Evolutionary conservation across 2,797 vertebrate genomes (phyloP), one percentile per base, ranked within the genome.

Genomic region (Orientallactaga sibirica): DNA sequence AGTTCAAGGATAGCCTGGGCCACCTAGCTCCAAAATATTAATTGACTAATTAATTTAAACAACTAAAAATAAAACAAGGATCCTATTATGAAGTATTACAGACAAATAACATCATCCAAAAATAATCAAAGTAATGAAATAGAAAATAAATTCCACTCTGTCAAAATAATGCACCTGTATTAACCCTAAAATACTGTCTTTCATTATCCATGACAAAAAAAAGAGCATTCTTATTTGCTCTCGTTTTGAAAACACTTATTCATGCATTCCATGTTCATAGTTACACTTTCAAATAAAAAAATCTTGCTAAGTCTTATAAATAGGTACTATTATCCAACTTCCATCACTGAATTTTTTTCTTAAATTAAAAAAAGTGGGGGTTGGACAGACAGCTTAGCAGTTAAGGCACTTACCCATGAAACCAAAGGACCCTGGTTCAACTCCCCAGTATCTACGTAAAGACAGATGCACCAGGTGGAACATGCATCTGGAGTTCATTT

Each of bases 161-260:
- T 93, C 43, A 91, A 88, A 90, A 95, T 4, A 92, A 55, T 76
- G 29, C 14, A 74, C 85, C 67, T 93, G 22, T 75, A 58, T 62
- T 68, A 19, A 37, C 58, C 77, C 71, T 92, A 82, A 91, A 95
- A 93, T 84, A 71, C 29, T 43, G 71, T 94, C 52, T 86, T 86
- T 94, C 94, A 93, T 93, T 93, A 92, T 67, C 64, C 8, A 90
- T 68, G 14, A 9, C 41, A 18, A 22, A 75, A 37, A 37, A 77
- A 87, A 93, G 41, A 93, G 73, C 0, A 76, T 82, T 92, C 76
- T 62, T 95, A 79, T 85, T 82, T 92, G 33, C 90, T 89, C 48
- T 93, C 41, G 90, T 90, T 95, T 78, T 92, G 10, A 71, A 95
- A 66, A 93, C 10, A 84, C 83, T 89, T 96, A 87, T 77, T 91